phyloP scores from a whole-genome alignment of 2,797 vertebrate genomes.

The Myotis vivesi region DNA sequence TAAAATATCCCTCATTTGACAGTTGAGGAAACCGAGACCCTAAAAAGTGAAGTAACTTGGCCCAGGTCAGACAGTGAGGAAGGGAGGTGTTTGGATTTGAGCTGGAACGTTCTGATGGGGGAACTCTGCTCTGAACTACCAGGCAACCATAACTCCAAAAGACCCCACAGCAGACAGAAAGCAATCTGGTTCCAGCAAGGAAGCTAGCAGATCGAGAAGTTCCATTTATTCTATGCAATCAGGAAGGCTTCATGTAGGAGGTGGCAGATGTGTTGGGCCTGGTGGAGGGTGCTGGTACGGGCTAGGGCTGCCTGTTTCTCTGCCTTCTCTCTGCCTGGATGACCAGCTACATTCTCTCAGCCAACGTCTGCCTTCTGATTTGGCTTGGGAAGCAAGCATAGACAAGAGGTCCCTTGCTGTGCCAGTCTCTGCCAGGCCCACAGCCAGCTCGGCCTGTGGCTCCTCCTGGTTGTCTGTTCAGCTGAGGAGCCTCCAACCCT shows the following conservation, averaged over 20 bases:
- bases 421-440: neutral
- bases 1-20: neutral
- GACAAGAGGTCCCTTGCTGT: neutral
- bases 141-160: neutral
- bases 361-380: neutral
- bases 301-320: neutral
- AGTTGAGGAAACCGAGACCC: neutral
- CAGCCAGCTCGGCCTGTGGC: neutral
- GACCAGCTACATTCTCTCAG: neutral
- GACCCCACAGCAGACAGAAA: neutral
- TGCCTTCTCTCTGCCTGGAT: neutral
- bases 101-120: neutral
- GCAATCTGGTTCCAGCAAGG: neutral
- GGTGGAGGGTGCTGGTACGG: neutral
- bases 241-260: neutral
- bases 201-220: rapidly evolving
- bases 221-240: neutral
- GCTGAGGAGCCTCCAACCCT: neutral
- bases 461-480: neutral
- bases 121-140: neutral
- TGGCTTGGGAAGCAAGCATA: neutral
- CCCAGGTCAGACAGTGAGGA: neutral
- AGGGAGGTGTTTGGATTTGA: neutral
- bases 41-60: neutral
- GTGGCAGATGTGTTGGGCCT: neutral